phyloP scores from a whole-genome alignment of 2,797 vertebrate species.

The Carduelis carduelis region DNA sequence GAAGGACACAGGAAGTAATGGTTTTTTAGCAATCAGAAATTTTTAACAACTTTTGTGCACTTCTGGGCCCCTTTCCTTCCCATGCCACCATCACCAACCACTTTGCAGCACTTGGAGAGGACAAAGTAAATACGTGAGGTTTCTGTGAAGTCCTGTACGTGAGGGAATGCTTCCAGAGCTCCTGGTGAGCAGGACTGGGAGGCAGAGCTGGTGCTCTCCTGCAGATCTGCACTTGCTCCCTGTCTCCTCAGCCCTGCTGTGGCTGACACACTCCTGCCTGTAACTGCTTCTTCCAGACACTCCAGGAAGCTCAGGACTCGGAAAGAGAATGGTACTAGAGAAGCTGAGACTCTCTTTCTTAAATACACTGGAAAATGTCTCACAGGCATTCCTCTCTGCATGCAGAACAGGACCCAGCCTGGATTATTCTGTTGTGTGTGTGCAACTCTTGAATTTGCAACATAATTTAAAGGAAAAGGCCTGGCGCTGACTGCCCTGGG shows the following conservation, averaged over 20 bases:
- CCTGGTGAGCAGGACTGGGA: not conserved
- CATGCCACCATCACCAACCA: not conserved
- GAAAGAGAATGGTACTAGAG: not conserved
- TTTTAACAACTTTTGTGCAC: not conserved
- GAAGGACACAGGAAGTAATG: not conserved
- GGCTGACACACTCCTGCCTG: not conserved
- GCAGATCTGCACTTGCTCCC: not conserved
- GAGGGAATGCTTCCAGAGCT: not conserved
- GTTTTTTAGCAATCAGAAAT: not conserved
- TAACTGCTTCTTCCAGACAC: not conserved
- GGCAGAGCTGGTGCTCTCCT: not conserved
- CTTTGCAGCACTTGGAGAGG: not conserved
- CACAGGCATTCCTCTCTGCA: not conserved
- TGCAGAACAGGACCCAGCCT: not conserved
- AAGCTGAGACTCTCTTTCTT: not conserved
- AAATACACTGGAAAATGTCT: not conserved
- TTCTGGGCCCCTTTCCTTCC: not conserved
- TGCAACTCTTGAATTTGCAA: not conserved
- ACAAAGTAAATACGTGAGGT: not conserved
- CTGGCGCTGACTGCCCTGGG: not conserved
- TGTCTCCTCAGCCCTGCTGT: fast-evolving
- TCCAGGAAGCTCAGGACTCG: not conserved
- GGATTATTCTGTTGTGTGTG: fast-evolving
- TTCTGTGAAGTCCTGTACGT: fast-evolving
- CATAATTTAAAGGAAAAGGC: not conserved